Base-by-base conservation (phyloP, 2,797 vertebrate species). In the Valencia hispanica region DNA sequence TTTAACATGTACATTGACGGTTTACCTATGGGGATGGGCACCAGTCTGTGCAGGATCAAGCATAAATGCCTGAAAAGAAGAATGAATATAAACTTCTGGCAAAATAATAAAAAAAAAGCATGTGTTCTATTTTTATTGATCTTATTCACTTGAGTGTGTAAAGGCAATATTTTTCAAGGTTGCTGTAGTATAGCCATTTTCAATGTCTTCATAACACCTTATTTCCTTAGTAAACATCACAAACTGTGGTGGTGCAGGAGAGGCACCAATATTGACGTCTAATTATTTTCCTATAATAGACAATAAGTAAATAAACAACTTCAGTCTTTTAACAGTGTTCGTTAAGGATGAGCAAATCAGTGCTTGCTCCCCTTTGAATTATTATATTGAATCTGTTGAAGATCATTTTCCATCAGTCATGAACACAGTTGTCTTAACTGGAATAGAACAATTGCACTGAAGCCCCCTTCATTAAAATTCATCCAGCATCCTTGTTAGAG, bases 401-500 rank as follows among this genome's bases (percentile, higher is more conserved):
- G 71, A 84, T 86, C 41, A 48, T 80, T 88, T 86, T 83, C 82
- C 71, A 80, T 84, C 48, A 66, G 57, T 72, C 72, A 82, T 1
- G 9, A 87, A 80, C n/a, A 72, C 47, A 86, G 74, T 72, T 81
- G 65, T 82, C 72, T 81, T 72, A 87, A 90, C 90, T 79, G 73
- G 72, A 90, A 81, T 85, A 79, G 83, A 90, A 89, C 81, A 86
- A 86, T 80, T 75, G 71, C 79, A 43, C 45, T 74, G 65, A 71
- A 85, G 87, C 75, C 70, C 50, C 70, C 83, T 68, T 95, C 95
- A 96, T 96, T 96, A 96, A 95, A 92, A 96, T 96, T 96, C 95
- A 94, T 94, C 92, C 92, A 84, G 91, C 93, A 92, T 93, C 92
- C 93, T 94, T 94, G 93, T 94, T 95, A 94, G 95, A 95, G 95